These are phyloP conservation scores for Mesorhabditis spiculigera DNA, from an alignment of 2,888 invertebrate genomes.

Conservation along the genomic window DNA sequence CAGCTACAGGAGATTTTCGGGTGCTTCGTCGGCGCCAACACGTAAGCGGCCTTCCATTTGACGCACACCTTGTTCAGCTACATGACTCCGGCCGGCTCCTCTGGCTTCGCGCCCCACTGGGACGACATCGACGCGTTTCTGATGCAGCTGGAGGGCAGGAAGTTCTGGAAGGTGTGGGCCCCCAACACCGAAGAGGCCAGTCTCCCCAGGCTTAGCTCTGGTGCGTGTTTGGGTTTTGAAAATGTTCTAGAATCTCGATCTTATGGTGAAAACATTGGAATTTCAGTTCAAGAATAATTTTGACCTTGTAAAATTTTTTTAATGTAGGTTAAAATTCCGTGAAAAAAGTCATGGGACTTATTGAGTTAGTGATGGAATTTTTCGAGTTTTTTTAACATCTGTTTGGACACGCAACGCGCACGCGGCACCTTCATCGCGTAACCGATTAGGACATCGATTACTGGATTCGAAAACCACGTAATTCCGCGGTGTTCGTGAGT, in stretches of 20 bases:
- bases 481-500: too few relatives aligned
- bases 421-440: too few relatives aligned
- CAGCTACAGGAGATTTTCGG: slow-evolving; percentile 87
- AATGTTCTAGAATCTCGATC: not conserved
- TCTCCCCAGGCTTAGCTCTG: slow-evolving; percentile 71
- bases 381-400: too few relatives aligned
- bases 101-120: slow-evolving; percentile 97
- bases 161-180: slow-evolving; percentile 85
- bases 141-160: slow-evolving; percentile 87
- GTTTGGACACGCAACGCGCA: too few relatives aligned
- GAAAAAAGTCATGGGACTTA: not conserved
- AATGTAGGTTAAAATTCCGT: not conserved
- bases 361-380: not conserved
- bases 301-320: not conserved
- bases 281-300: slow-evolving; percentile 4
- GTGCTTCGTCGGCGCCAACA: slow-evolving; percentile 89
- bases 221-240: not conserved
- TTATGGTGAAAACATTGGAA: not conserved
- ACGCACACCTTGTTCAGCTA: slow-evolving; percentile 64
- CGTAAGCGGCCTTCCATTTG: slow-evolving; percentile 59
- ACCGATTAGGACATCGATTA: too few relatives aligned
- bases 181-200: slow-evolving; percentile 68
- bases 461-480: not conserved
- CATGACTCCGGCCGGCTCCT: slow-evolving; percentile 87
- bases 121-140: slow-evolving; percentile 99